phyloP scores from a whole-genome alignment of 2,888 invertebrate genomes.

The Philaethria dido region DNA sequence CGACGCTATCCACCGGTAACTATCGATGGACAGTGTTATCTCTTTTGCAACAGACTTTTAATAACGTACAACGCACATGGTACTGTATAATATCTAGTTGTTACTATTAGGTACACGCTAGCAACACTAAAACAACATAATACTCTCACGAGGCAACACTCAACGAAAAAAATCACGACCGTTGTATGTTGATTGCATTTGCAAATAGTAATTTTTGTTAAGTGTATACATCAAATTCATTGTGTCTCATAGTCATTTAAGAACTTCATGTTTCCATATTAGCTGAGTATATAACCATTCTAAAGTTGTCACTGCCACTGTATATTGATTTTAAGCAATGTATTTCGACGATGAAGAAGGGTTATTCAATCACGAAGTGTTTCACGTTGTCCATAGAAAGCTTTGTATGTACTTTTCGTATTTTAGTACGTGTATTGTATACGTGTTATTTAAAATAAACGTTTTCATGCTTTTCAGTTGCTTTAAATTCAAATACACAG shows the following conservation, averaged over 20 bases:
- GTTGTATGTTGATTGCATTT: conserved; percentile 74
- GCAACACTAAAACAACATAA: conserved; percentile 37
- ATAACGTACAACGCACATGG: too few relatives aligned
- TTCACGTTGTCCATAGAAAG: conserved; percentile 68
- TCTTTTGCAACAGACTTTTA: too few relatives aligned
- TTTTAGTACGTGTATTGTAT: background rate
- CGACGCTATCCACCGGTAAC: too few relatives aligned
- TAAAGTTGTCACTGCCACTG: conserved; percentile 46
- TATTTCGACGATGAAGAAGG: conserved; percentile 67
- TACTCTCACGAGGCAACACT: conserved; percentile 14
- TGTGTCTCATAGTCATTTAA: conserved; percentile 54
- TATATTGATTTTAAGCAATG: conserved; percentile 59
- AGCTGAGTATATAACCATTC: conserved; percentile 33
- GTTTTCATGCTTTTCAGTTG: conserved; percentile 58
- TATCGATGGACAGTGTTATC: too few relatives aligned
- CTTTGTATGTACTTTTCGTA: conserved; percentile 57
- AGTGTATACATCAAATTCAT: conserved; percentile 69
- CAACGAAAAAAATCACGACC: conserved; percentile 58
- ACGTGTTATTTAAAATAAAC: conserved; percentile 2
- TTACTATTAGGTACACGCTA: conserved; percentile 34
- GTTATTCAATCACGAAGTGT: conserved; percentile 65
- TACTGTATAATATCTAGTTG: background rate
- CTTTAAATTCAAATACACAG: conserved; percentile 59
- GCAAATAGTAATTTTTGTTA: conserved; percentile 67
- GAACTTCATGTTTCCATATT: conserved; percentile 56